Evolutionary conservation across 1,140 invertebrate species (phyloP).

Genomic region (Leptopilina clavipes): DNA sequence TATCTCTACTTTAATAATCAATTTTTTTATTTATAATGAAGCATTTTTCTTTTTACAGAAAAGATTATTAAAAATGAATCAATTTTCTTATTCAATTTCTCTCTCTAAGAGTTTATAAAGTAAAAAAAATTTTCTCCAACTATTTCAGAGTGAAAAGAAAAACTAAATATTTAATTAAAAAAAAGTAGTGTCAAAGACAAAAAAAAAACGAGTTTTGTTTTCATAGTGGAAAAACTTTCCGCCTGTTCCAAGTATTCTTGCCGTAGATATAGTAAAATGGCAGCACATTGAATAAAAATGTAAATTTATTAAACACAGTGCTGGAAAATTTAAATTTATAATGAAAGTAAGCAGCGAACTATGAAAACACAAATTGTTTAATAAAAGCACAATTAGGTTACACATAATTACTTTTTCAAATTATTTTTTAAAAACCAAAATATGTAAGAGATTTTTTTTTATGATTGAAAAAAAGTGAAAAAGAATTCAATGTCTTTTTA

Average conservation of each 20-base stretch:
- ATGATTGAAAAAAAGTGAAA: too few relatives aligned
- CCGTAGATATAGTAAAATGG: slow-evolving; percentile 1
- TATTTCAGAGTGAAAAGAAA: too few relatives aligned
- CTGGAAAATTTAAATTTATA: slow-evolving; percentile 7
- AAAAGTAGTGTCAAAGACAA: background rate
- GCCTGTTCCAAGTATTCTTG: background rate
- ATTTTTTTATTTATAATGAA: too few relatives aligned
- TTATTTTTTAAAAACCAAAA: background rate
- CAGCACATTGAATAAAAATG: slow-evolving; percentile 20
- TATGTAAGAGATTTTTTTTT: too few relatives aligned
- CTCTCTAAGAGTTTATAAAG: too few relatives aligned
- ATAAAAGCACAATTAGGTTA: background rate
- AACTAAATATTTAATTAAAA: too few relatives aligned
- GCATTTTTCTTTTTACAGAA: too few relatives aligned
- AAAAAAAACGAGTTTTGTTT: slow-evolving; percentile 3
- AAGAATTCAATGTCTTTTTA: too few relatives aligned
- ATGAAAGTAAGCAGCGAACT: background rate
- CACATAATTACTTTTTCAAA: background rate
- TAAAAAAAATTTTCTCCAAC: too few relatives aligned
- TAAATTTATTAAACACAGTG: slow-evolving; percentile 13
- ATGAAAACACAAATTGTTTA: background rate
- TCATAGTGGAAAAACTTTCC: slow-evolving; percentile 3
- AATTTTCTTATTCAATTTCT: too few relatives aligned
- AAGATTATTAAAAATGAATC: too few relatives aligned
- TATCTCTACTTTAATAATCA: background rate